Evolutionary conservation across 2,888 invertebrate genomes (phyloP), one percentile per base, ranked within the genome.

Genomic region (Homarus gammarus): DNA sequence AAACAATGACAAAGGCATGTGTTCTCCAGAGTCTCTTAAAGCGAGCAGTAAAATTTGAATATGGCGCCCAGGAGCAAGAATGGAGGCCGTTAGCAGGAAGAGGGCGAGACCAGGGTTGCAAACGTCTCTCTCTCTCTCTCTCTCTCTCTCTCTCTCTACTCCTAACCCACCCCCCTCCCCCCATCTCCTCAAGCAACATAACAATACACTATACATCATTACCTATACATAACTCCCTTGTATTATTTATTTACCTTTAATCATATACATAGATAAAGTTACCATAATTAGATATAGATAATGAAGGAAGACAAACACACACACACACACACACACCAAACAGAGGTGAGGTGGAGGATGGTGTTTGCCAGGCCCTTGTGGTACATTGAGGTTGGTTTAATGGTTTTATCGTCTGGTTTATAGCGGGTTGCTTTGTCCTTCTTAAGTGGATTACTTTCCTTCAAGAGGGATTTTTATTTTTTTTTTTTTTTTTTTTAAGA

Each of bases 11-110:
- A 84, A 84, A 84, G 84, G 84, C 38, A n/a, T n/a, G 38, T 84
- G 64, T 73, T 36, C 84, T 75, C 84, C 61, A n/a, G 61, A 75
- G 84, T n/a, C n/a, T 51, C 75, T 33, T 84, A 84, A 84, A 73
- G 61, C n/a, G 49, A 64, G 84, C 84, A 75, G 75, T 84, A 84
- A 75, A 84, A 84, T 84, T 84, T 84, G 84, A 84, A 84, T 84
- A 84, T 84, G 84, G 84, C 73, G 84, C 64, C 61, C 84, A 84
- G 61, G 84, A 84, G 84, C 84, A 84, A 75, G 61, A 84, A 75
- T 75, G 84, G 61, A 75, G 49, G 38, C 75, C 84, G 75, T 84
- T 84, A 84, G 84, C 64, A 38, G 38, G 84, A 64, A 61, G 61
- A 75, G 75, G 84, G 75, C 75, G 75, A 51, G 36, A 15, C 61